These are phyloP conservation scores for Lysandra bellargus DNA, from an alignment of 2,888 invertebrate genomes.

Conservation along the genomic window DNA sequence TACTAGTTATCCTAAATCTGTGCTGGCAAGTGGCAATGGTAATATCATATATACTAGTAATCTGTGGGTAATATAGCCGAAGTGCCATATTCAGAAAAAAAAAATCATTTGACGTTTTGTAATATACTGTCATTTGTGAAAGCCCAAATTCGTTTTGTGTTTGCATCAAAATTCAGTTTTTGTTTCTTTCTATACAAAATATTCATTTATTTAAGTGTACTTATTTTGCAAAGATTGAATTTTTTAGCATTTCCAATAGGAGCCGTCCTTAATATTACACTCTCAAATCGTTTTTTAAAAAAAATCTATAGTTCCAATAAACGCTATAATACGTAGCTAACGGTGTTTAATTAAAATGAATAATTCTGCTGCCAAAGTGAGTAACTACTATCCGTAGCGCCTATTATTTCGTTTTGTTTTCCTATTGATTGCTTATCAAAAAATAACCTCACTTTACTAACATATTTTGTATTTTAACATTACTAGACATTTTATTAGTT, in stretches of 20 bases:
- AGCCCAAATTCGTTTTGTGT: not conserved
- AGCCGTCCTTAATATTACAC: not conserved
- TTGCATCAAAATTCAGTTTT: not conserved
- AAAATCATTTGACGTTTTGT: not conserved
- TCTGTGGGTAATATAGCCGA: too few relatives aligned
- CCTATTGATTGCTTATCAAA: not conserved
- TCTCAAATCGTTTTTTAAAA: not conserved
- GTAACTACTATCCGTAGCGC: slow-evolving; percentile 32
- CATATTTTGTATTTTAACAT: not conserved
- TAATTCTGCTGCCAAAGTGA: slow-evolving; percentile 55
- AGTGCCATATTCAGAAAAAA: too few relatives aligned
- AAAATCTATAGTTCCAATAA: not conserved
- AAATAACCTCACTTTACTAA: not conserved
- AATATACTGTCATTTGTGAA: not conserved
- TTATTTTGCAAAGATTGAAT: not conserved
- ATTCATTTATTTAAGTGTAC: not conserved
- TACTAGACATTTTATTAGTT: not conserved
- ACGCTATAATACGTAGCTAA: not conserved
- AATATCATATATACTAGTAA: too few relatives aligned
- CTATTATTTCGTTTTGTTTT: not conserved
- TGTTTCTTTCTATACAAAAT: not conserved
- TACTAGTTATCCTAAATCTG: too few relatives aligned
- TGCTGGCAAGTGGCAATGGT: too few relatives aligned
- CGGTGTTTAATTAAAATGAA: slow-evolving; percentile 45
- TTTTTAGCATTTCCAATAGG: not conserved